Percentiles rank a stretch among this genome's conserved stretches.
Evolutionary conservation across 1,140 invertebrate species (phyloP).

Genomic region (Microplitis demolitor): DNA sequence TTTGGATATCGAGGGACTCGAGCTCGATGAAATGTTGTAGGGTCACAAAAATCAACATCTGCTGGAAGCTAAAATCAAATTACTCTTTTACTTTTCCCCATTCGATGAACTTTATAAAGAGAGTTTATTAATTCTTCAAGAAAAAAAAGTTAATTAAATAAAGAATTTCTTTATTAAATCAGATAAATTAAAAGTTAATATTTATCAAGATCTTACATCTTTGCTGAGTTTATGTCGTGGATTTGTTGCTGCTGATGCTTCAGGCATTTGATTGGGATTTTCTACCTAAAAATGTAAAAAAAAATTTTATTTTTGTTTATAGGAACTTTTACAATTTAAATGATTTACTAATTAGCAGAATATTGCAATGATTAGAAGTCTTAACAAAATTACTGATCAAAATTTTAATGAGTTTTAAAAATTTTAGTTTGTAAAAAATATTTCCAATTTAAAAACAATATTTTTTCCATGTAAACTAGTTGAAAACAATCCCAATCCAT

Average conservation of each 20-base stretch:
- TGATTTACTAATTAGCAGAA: too few species aligned
- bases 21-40: slow-evolving; percentile 28
- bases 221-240: slow-evolving; percentile 34
- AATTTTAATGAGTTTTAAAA: too few species aligned
- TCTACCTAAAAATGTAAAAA: slow-evolving; percentile 23
- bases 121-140: background rate
- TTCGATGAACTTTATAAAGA: background rate
- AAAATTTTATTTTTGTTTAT: slow-evolving; percentile 14
- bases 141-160: background rate
- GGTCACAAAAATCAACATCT: slow-evolving; percentile 50
- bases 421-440: too few species aligned
- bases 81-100: background rate
- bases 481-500: too few species aligned
- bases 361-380: too few species aligned
- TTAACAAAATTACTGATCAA: too few species aligned
- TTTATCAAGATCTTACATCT: slow-evolving; percentile 17
- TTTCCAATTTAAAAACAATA: too few species aligned
- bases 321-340: background rate
- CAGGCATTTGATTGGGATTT: slow-evolving; percentile 36
- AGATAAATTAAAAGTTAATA: slow-evolving; percentile 5
- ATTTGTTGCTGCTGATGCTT: slow-evolving; percentile 33
- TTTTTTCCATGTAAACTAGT: too few species aligned
- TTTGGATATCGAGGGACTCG: slow-evolving; percentile 18
- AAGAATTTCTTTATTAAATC: slow-evolving; percentile 19
- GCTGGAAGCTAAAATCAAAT: slow-evolving; percentile 30